Evolutionary conservation across 23 tunicate genomes (phyloP).

Genomic region (Ascidia mentula): DNA sequence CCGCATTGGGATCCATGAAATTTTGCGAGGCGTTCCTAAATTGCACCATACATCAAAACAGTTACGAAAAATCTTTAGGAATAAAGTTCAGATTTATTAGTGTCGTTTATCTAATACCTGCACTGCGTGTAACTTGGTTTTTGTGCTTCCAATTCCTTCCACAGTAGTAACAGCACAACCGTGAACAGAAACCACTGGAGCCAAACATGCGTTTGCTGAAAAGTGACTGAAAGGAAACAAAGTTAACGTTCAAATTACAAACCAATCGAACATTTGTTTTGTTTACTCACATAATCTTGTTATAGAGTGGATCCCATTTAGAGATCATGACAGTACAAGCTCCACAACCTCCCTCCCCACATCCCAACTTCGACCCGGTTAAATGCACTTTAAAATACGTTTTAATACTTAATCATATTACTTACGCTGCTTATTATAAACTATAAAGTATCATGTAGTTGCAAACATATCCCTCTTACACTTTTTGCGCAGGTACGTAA

Average conservation of each 20-base stretch:
- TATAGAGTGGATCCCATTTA: conserved; percentile 45
- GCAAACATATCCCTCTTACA: no score
- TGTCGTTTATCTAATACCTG: conserved; percentile 39
- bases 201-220: conserved; percentile 89
- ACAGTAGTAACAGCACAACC: conserved; percentile 89
- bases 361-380: conserved; percentile 91
- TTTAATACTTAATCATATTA: no score
- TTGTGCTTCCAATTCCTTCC: conserved; percentile 94
- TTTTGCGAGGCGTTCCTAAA: conserved; percentile 70
- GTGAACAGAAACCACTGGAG: conserved; percentile 79
- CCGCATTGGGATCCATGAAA: conserved; percentile 98
- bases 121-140: conserved; percentile 79
- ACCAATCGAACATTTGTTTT: background rate
- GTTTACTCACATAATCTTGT: conserved; percentile 18
- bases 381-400: conserved; percentile 44
- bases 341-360: conserved; percentile 99
- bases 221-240: conserved; percentile 42
- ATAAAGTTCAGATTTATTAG: no score
- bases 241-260: background rate
- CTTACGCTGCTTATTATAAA: background rate
- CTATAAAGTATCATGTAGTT: no score
- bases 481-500: conserved; percentile 43
- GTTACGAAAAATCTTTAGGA: background rate
- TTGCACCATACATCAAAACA: background rate
- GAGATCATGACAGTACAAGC: conserved; percentile 99